Base-by-base conservation (phyloP, 1,140 invertebrate genomes). In the Episyrphus balteatus region DNA sequence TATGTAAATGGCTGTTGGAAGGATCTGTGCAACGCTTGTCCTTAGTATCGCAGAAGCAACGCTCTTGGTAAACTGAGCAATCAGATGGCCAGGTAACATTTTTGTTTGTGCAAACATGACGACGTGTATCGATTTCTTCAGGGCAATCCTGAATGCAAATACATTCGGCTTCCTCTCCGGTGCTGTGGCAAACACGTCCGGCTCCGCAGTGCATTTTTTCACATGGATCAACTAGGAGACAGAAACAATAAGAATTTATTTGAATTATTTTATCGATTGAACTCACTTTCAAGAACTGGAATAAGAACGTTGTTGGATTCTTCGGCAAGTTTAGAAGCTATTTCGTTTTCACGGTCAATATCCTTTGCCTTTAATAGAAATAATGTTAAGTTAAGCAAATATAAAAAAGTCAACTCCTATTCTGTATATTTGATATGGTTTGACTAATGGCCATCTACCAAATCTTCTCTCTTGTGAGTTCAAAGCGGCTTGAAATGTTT, bases 61-160 rank as follows among this genome's bases (percentile, higher is more conserved):
- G 77, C 68, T 91, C 83, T 51, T 87, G 84, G 70, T 95, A 88
- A 44, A 96, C 80, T 58, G 92, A 83, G 69, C 92, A 96, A 62
- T 95, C 90, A 13, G 89, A 93, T 13, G 78, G 71, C 81, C 89
- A 96, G 2, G 92, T 96, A 69, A 93, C 85, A 61, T 96, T 96
- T 70, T 84, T 81, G 70, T 92, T 94, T 38, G 86, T 89, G 73
- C 92, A 96, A 26, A 95, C 91, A 76, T 82, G 61, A 55, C 88
- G 77, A 31, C 88, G 75, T 0, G 77, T 73, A 62, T 93, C 88
- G 5, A 71, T 72, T 71, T 92, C 88, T 49, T 77, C 70, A 18
- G 86, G 86, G 57, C 92, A 96, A 14, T 77, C 75, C 44, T 81
- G 79, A 53, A 94, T 83, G 70, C 92, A 96, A 49, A 84, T 79